Conservation (phyloP, 2,113 vertebrate species). For the Boleophthalmus pectinirostris region DNA sequence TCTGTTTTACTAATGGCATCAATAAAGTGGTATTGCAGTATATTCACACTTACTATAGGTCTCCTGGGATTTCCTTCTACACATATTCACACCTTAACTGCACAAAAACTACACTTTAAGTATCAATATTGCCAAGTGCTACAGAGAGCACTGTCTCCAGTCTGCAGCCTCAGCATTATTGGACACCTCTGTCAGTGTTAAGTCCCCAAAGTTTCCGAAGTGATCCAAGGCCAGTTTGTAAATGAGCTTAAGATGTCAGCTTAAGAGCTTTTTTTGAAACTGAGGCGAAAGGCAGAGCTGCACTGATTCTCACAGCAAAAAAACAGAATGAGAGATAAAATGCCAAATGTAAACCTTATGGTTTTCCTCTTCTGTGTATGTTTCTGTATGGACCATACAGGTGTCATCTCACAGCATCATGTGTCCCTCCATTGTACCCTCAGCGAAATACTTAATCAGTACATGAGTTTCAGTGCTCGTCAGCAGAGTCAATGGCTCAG, state of each 20-base stretch:
- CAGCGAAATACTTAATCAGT: not conserved
- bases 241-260: conserved; percentile 75
- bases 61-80: not conserved
- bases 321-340: conserved; percentile 2
- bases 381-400: no score
- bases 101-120: not conserved
- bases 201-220: conserved; percentile 51
- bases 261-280: conserved; percentile 73
- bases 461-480: no score
- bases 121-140: conserved; percentile 8
- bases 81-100: not conserved
- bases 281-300: conserved; percentile 43
- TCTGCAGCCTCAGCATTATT: conserved; percentile 57
- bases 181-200: conserved; percentile 60
- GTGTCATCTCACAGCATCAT: not conserved
- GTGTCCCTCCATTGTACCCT: not conserved
- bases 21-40: not conserved
- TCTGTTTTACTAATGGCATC: not conserved
- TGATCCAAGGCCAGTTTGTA: conserved; percentile 62
- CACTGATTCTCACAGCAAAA: conserved; percentile 44
- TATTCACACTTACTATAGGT: not conserved
- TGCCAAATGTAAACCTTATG: not conserved
- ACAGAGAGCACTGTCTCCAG: conserved; percentile 31
- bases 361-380: not conserved
- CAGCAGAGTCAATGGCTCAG: no score